Evolutionary conservation across 1,140 invertebrate species (phyloP).

Genomic region (Drosophila prosaltans): DNA sequence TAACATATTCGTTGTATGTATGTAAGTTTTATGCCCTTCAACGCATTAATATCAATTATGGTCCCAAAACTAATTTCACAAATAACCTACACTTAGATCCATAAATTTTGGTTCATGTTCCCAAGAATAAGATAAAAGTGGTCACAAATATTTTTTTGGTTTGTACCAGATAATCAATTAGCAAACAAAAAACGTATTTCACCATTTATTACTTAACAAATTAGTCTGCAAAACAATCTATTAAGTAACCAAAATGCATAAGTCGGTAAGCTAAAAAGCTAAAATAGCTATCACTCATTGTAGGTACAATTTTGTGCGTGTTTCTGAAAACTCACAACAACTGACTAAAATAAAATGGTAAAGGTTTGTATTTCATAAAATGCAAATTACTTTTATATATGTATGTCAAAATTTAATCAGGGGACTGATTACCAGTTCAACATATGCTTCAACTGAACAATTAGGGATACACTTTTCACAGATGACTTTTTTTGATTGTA

Average conservation of each 20-base stretch:
- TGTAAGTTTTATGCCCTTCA: slow-evolving; percentile 1
- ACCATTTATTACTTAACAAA: neutral
- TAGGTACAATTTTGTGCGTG: slow-evolving; percentile 3
- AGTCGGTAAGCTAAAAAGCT: slow-evolving; percentile 7
- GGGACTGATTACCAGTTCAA: neutral
- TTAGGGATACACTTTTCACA: neutral
- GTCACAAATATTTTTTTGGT: neutral
- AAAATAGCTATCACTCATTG: slow-evolving; percentile 12
- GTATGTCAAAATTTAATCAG: neutral
- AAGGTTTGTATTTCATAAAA: neutral
- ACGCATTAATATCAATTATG: slow-evolving; percentile 14
- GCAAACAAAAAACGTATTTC: neutral
- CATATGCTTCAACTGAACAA: neutral
- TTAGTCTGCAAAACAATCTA: neutral
- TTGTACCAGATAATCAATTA: neutral
- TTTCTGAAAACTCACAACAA: slow-evolving; percentile 5
- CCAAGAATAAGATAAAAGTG: slow-evolving; percentile 8
- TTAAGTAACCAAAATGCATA: neutral
- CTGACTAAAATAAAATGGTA: neutral
- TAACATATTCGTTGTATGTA: slow-evolving; percentile 17
- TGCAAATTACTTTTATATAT: neutral
- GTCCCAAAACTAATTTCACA: slow-evolving; percentile 10
- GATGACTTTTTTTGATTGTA: slow-evolving; percentile 10
- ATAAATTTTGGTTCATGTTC: slow-evolving; percentile 8
- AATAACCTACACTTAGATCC: neutral